Evolutionary conservation across 2,888 invertebrate species (phyloP).

Genomic region (Drosophila kokeensis): DNA sequence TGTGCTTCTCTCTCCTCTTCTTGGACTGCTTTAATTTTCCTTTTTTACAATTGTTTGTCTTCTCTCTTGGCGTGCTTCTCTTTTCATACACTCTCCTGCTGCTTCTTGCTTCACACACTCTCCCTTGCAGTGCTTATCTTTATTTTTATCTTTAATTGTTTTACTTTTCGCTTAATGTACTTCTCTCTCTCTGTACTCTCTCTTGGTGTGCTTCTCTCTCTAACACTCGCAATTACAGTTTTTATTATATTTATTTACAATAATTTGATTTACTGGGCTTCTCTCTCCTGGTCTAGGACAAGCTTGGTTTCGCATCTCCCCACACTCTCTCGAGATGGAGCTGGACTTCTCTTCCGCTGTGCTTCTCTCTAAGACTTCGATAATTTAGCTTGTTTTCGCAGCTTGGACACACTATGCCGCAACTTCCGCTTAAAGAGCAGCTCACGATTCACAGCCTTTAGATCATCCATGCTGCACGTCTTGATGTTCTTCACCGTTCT

Average conservation of each 20-base stretch:
- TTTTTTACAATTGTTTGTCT: not conserved
- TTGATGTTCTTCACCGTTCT: conserved; percentile 66
- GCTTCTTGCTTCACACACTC: not conserved
- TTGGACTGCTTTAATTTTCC: not conserved
- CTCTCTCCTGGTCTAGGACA: not conserved
- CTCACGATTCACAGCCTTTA: conserved; percentile 70
- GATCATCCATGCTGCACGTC: conserved; percentile 71
- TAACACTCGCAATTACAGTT: no score
- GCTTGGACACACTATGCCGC: conserved; percentile 51
- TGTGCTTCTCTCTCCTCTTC: not conserved
- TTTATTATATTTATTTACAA: not conserved
- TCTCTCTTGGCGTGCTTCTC: not conserved
- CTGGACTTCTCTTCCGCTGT: not conserved
- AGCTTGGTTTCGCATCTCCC: not conserved
- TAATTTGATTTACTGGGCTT: not conserved
- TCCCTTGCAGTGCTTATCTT: not conserved
- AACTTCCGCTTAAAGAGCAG: conserved; percentile 69
- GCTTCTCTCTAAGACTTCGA: conserved; percentile 1
- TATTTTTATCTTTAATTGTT: no score
- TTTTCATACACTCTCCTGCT: not conserved
- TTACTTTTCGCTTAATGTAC: not conserved
- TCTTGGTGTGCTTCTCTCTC: not conserved
- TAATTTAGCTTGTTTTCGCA: conserved; percentile 50
- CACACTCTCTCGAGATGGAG: not conserved
- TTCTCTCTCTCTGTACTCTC: not conserved